Percentiles rank a stretch among this genome's conserved stretches.
Conservation (phyloP, 1,140 invertebrate genomes). For the Lepidurus packardi region DNA sequence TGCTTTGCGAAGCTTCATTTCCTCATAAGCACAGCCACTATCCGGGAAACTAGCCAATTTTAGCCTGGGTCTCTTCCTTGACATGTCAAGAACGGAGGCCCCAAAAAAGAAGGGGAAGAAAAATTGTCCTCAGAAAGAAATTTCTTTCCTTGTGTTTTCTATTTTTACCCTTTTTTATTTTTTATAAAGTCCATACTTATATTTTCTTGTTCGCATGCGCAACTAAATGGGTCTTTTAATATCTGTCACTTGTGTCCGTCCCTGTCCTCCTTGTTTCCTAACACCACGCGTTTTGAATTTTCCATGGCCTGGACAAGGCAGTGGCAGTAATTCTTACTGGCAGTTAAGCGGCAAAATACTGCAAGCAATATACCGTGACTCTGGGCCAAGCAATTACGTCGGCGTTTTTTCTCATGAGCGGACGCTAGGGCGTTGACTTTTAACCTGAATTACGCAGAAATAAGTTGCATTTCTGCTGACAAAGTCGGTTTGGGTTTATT, state of each 20-base stretch:
- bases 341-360: background rate
- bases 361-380: background rate
- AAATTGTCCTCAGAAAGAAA: background rate
- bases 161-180: background rate
- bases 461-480: background rate
- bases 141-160: background rate
- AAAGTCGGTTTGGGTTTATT: no score
- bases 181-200: background rate
- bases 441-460: background rate
- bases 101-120: background rate
- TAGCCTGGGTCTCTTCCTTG: background rate
- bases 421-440: background rate
- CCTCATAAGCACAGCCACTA: slow-evolving; percentile 21
- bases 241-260: background rate
- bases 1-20: slow-evolving; percentile 21
- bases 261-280: background rate
- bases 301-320: background rate
- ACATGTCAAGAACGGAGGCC: background rate
- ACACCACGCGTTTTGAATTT: background rate
- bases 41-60: slow-evolving; percentile 18
- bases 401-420: background rate
- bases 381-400: background rate
- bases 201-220: background rate
- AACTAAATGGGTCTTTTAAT: background rate
- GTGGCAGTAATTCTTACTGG: slow-evolving; percentile 3